phyloP scores from a whole-genome alignment of 53 echinoderm and acorn worm species.

The Patiria pectinifera region DNA sequence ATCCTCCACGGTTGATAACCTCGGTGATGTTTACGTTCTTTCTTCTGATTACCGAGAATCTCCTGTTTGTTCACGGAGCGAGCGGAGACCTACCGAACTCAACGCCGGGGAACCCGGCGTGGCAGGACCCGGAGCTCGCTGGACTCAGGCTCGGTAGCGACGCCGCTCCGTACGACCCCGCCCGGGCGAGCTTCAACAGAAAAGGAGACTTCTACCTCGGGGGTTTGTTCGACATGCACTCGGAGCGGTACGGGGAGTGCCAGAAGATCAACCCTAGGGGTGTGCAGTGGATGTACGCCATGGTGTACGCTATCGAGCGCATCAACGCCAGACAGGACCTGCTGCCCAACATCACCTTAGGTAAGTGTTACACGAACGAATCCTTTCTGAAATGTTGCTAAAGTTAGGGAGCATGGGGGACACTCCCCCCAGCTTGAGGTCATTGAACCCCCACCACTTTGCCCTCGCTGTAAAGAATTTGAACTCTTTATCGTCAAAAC shows the following conservation, averaged over 20 bases:
- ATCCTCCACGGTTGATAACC: neutral
- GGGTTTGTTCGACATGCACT: slow-evolving; percentile 86
- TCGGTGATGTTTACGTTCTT: neutral
- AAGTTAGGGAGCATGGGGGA: too few species aligned
- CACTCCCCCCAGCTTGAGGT: too few species aligned
- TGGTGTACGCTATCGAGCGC: slow-evolving; percentile 85
- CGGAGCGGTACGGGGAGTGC: slow-evolving; percentile 60
- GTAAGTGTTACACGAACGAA: slow-evolving; percentile 68
- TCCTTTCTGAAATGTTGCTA: too few species aligned
- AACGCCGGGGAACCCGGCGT: neutral
- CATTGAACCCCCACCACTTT: too few species aligned
- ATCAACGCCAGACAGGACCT: slow-evolving; percentile 78
- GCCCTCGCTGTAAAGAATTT: too few species aligned
- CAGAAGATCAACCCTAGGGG: slow-evolving; percentile 75
- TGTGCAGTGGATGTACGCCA: slow-evolving; percentile 93
- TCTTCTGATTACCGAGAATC: neutral
- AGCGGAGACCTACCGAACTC: neutral
- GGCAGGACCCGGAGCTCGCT: neutral
- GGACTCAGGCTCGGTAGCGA: neutral
- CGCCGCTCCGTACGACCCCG: neutral
- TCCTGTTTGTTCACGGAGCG: neutral
- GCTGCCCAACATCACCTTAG: slow-evolving; percentile 83
- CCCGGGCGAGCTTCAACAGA: slow-evolving; percentile 61
- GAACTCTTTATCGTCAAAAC: too few species aligned
- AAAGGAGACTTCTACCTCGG: slow-evolving; percentile 78